These are phyloP conservation scores for Tigriopus japonicus DNA, from an alignment of 1,140 invertebrate genomes.

Conservation along the genomic window DNA sequence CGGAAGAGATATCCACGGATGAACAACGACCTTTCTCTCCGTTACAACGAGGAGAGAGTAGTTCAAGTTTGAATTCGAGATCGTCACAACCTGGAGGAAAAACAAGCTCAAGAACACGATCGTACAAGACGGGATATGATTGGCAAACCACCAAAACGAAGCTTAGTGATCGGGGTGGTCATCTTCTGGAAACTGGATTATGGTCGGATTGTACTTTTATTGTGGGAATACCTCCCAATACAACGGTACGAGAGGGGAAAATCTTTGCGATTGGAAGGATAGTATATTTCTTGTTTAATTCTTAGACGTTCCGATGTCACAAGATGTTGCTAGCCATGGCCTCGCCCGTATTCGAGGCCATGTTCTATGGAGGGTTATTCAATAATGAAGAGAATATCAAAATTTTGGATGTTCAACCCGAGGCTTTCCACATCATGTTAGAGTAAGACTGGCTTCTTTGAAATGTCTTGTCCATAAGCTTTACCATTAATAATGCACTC, in stretches of 20 bases:
- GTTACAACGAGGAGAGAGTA: too few relatives aligned
- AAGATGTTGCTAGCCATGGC: slow-evolving; percentile 62
- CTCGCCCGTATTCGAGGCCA: slow-evolving; percentile 58
- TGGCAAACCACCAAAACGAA: slow-evolving; percentile 50
- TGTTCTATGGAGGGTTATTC: slow-evolving; percentile 48
- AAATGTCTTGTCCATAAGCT: not conserved
- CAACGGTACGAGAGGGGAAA: slow-evolving; percentile 27
- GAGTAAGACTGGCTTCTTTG: slow-evolving; percentile 27
- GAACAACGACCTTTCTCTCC: too few relatives aligned
- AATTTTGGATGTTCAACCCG: slow-evolving; percentile 60
- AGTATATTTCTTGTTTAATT: not conserved
- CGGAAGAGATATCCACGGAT: too few relatives aligned
- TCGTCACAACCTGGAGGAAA: too few relatives aligned
- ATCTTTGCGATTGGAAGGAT: not conserved
- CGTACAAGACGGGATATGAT: slow-evolving; percentile 25
- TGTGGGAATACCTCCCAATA: slow-evolving; percentile 53
- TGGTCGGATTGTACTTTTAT: slow-evolving; percentile 62
- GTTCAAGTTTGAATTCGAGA: too few relatives aligned
- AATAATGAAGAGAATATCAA: slow-evolving; percentile 44
- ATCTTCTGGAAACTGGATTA: slow-evolving; percentile 47
- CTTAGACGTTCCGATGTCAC: slow-evolving; percentile 44
- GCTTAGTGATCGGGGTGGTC: slow-evolving; percentile 43
- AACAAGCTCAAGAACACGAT: too few relatives aligned
- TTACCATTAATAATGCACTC: not conserved
- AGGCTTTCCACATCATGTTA: slow-evolving; percentile 55